Base-by-base conservation (phyloP, 2,797 vertebrate genomes). In the Anguilla megastoma region DNA sequence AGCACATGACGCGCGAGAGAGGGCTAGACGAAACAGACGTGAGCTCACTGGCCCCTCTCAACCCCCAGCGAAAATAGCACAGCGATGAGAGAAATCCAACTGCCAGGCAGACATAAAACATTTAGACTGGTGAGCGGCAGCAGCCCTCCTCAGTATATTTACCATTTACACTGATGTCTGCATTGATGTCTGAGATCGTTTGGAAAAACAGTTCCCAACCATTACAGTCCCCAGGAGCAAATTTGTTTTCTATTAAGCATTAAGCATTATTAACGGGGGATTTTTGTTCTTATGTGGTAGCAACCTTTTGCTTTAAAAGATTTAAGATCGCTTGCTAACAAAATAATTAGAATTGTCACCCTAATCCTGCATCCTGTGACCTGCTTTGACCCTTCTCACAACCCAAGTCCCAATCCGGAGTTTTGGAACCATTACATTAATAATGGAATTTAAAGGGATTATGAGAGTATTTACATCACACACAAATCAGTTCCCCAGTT, bases 31-130 rank as follows among this genome's bases (percentile, higher is more conserved):
- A 36, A 84, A 54, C 24, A 56, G 83, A 56, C n/a, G 0, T 74
- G 63, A 88, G 60, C 27, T 84, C 16, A 83, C 52, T 66, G 80
- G 54, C 79, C 79, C 54, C 79, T 48, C 79, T 63, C 21, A 50
- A 33, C 41, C 33, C 41, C 45, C 79, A 24, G 79, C 3, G 45
- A 82, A 82, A 48, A 82, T 82, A 82, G 79, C 45, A 50, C 45
- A 45, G 21, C 24, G 79, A 82, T 82, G 79, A 82, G 45, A 82
- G 45, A 48, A 24, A 82, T 82, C 79, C 79, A 24, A 50, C 79
- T 36, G 74, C 33, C 33, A 45, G 30, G 79, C 41, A 24, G 79
- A 48, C 41, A 50, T 50, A 82, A 82, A 50, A 50, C 45, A 45
- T 82, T 82, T n/a, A 82, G 41, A 10, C 79, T n/a, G 45, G 79